Evolutionary conservation across 1,140 invertebrate genomes (phyloP), one percentile per base, ranked within the genome.

Genomic region (Neuroterus valhalla): DNA sequence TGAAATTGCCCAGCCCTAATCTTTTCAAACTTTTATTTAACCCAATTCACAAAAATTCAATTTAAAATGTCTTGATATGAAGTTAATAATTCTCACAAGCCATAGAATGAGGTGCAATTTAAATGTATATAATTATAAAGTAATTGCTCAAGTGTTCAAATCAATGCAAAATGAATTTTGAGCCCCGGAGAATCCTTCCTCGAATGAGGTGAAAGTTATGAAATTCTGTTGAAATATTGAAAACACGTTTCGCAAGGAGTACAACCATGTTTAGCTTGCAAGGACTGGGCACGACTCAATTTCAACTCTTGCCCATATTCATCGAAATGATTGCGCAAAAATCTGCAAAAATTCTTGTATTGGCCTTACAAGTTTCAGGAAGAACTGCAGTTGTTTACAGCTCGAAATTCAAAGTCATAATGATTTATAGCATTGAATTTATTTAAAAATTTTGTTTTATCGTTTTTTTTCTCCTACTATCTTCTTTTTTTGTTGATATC

Each of bases 191-290:
- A 62, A 62, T 62, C 23, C 31, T 62, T 31, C 26, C 55, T 62
- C 23, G n/a, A 62, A 62, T 62, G 21, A 62, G 55, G 55, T 62
- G 55, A 62, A 62, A 62, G 52, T 62, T 62, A 62, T 62, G 55
- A 62, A 62, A 62, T 62, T 62, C 55, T 62, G 55, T 62, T 62
- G 55, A 62, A 62, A 62, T 62, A 62, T 62, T 62, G 55, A 62
- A 62, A 62, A 62, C 55, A 31, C 55, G 55, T 62, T 62, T 62
- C 55, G 55, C 31, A 62, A 62, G 12, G 31, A 38, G 55, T 62
- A 38, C 55, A 62, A 26, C 23, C 55, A 62, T 62, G 55, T 62
- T 62, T 62, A 62, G 55, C 55, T 62, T 62, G 55, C 55, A 62
- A 62, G 26, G 55, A 62, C 55, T 62, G 55, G 55, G 31, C 55